phyloP scores from a whole-genome alignment of 2,797 vertebrate species.

The Sebastes nivosus region DNA sequence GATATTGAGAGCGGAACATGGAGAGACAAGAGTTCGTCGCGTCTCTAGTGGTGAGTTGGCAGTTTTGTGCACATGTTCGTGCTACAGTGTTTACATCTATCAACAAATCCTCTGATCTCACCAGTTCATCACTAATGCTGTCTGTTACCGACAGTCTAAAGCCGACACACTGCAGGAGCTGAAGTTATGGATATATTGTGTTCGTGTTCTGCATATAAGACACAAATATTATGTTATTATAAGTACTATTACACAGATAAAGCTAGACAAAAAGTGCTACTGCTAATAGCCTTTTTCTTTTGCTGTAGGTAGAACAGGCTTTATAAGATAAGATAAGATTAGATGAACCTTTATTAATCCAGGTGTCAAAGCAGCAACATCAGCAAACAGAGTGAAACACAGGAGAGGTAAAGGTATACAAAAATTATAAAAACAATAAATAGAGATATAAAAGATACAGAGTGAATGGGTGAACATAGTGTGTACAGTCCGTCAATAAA shows the following conservation, averaged over 20 bases:
- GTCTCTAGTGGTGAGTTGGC: constrained; percentile 77
- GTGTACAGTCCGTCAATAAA: too few species aligned
- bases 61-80: rapidly evolving
- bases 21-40: constrained; percentile 77
- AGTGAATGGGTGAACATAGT: too few species aligned
- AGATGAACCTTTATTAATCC: too few species aligned
- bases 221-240: too few species aligned
- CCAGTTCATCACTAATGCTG: rapidly evolving
- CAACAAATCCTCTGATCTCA: too few species aligned
- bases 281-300: not conserved
- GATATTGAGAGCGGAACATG: constrained; percentile 59
- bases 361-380: too few species aligned
- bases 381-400: too few species aligned
- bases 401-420: too few species aligned
- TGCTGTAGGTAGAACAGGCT: not conserved
- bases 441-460: too few species aligned
- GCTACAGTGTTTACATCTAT: not conserved
- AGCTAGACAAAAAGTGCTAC: not conserved
- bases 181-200: not conserved
- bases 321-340: too few species aligned
- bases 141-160: not conserved
- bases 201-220: not conserved
- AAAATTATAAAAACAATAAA: too few species aligned
- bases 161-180: not conserved
- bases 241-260: not conserved